Conservation (phyloP, 2,113 vertebrate species). For the Perccottus glenii region DNA sequence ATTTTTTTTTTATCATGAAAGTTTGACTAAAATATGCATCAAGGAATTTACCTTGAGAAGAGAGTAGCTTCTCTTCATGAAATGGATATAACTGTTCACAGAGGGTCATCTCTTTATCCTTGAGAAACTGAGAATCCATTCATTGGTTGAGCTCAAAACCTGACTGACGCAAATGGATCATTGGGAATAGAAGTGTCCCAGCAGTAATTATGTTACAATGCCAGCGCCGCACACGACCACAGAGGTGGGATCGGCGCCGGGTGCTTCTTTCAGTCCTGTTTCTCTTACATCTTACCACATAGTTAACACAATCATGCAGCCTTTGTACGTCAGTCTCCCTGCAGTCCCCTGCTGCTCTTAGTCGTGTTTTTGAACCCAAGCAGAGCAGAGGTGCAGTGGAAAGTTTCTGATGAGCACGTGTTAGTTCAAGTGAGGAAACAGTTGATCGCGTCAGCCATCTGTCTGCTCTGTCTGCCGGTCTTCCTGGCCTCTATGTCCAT, state of each 20-base stretch:
- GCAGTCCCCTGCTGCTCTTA: conserved; percentile 1
- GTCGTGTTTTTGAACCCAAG: conserved; percentile 45
- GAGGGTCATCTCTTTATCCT: conserved; percentile 86
- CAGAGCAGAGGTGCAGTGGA: conserved; percentile 27
- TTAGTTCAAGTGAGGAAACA: conserved; percentile 47
- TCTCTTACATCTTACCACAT: conserved; percentile 70
- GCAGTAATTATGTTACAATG: conserved; percentile 87
- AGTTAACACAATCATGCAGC: conserved; percentile 61
- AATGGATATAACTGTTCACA: conserved; percentile 80
- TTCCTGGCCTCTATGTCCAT: conserved; percentile 41
- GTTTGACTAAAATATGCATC: conserved; percentile 65
- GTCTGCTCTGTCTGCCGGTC: conserved; percentile 39
- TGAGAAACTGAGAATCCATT: conserved; percentile 86
- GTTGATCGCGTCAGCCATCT: conserved; percentile 52
- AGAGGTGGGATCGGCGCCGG: conserved; percentile 70
- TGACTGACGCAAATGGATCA: conserved; percentile 88
- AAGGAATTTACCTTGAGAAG: conserved; percentile 71
- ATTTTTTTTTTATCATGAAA: conserved; percentile 64
- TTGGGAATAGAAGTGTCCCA: conserved; percentile 86
- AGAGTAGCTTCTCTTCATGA: conserved; percentile 70
- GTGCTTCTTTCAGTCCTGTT: conserved; percentile 75
- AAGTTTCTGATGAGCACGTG: conserved; percentile 58
- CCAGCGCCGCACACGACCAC: conserved; percentile 76
- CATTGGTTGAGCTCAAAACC: conserved; percentile 81
- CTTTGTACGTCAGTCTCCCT: conserved; percentile 20